phyloP scores from a whole-genome alignment of 2,797 vertebrate species.

The Molossus alvarezi region DNA sequence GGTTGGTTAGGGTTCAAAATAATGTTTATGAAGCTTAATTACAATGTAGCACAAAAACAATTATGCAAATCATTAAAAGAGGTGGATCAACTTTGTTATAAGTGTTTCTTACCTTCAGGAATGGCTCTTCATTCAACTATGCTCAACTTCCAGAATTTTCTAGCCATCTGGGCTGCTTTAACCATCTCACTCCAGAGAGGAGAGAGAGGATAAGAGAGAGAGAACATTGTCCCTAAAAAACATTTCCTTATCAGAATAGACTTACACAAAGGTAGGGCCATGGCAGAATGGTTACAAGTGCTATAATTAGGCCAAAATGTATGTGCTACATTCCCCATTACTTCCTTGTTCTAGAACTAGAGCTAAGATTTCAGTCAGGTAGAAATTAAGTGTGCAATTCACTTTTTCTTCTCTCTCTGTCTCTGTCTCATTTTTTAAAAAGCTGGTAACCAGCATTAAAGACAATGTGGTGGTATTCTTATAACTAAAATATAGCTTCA shows the following conservation, averaged over 20 bases:
- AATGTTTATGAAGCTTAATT: conserved; percentile 78
- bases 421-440: conserved; percentile 54
- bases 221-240: background rate
- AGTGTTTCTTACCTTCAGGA: conserved; percentile 69
- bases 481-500: conserved; percentile 86
- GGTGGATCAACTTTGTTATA: conserved; percentile 58
- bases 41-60: conserved; percentile 71
- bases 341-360: conserved; percentile 38
- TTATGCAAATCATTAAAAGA: conserved; percentile 67
- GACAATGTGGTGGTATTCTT: conserved; percentile 81
- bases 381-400: conserved; percentile 58
- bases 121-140: background rate
- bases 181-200: background rate
- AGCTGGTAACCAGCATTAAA: conserved; percentile 81
- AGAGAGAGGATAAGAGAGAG: background rate
- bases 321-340: background rate
- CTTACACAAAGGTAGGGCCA: background rate
- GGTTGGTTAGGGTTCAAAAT: conserved; percentile 63
- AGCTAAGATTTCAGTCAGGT: conserved; percentile 52
- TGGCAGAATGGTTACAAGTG: background rate
- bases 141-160: conserved; percentile 54
- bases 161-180: conserved; percentile 17
- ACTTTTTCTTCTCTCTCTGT: conserved; percentile 60
- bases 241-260: conserved; percentile 51
- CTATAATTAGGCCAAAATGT: conserved; percentile 28